Evolutionary conservation across 92 coral and sea anemone genomes (phyloP), one percentile per base, ranked within the genome.

Genomic region (Montipora capitata): DNA sequence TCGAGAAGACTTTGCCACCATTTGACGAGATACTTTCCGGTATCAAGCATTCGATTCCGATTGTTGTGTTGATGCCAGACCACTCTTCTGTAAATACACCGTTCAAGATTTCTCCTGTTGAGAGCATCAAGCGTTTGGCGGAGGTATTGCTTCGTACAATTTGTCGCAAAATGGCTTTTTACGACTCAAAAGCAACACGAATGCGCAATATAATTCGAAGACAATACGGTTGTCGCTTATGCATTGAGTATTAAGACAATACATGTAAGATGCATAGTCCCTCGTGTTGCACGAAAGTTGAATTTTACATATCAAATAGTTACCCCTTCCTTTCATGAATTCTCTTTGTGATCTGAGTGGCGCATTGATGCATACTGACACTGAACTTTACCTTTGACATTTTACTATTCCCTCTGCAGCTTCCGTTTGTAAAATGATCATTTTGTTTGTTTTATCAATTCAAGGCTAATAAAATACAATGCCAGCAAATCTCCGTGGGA

Each of bases 401-500:
- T 63, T 7, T 17, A 17, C 11, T n/a, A 5, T 18, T n/a, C 52
- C 52, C 52, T 48, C 52, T 48, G 6, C 35, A 27, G 35, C 10
- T 48, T 10, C 52, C 52, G 2, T 18, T 16, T 49, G 1, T 5
- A 3, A n/a, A 10, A 12, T 16, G 3, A 14, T 7, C 52, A 17
- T 27, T 27, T 27, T 64, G 18, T 27, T 78, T 18, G 7, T n/a
- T 79, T 77, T 75, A 1, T 11, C 7, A 27, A 61, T 65, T 85
- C n/a, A 78, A 97, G 99, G 87, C 88, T 17, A 96, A 88, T 79
- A 92, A 91, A 51, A 87, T 95, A 43, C 79, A 92, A 74, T 97
- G 99, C 69, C 95, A 92, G 56, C 91, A 84, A 40, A 85, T 97
- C 56, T 90, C 95, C n/a, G 98, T 97, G 62, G 98, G 98, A 20